These are phyloP conservation scores for Epinephelus awoara DNA, from an alignment of 2,797 vertebrate species.

Conservation along the genomic window DNA sequence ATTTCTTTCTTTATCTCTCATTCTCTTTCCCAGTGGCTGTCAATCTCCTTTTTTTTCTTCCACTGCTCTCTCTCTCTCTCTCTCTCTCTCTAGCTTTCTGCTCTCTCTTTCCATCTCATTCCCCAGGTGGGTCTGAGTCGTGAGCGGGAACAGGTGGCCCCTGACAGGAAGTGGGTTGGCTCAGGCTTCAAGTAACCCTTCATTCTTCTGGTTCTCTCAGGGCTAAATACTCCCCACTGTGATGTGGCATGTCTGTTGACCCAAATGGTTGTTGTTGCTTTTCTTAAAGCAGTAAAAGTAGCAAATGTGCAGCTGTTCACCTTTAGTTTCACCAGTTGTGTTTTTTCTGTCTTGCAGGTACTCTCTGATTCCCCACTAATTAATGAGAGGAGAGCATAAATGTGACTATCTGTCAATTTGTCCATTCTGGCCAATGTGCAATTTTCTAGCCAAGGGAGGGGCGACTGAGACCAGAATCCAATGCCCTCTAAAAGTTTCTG, in stretches of 20 bases:
- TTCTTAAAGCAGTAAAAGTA: conserved; percentile 34
- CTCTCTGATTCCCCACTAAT: not conserved
- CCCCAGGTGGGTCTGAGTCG: conserved; percentile 57
- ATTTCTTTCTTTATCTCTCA: not conserved
- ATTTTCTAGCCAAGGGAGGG: not conserved
- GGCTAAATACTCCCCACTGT: conserved; percentile 39
- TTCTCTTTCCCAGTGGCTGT: not conserved
- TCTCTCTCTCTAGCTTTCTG: not conserved
- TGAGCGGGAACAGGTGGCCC: conserved; percentile 72
- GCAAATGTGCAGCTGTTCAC: conserved; percentile 42
- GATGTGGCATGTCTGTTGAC: conserved; percentile 27
- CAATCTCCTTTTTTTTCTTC: not conserved
- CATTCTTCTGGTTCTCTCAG: conserved; percentile 28
- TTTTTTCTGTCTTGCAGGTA: not conserved
- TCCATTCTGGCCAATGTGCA: not conserved
- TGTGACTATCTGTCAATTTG: not conserved
- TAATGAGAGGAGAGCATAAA: not conserved
- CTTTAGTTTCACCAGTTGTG: not conserved
- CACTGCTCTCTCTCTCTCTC: not conserved
- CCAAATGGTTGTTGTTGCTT: conserved; percentile 26
- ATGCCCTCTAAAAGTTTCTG: not conserved
- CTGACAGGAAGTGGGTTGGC: conserved; percentile 64
- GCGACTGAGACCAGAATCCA: not conserved
- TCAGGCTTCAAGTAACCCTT: conserved; percentile 54
- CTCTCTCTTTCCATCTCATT: conserved; percentile 28